Evolutionary conservation across 2,113 vertebrate species (phyloP), one percentile per base, ranked within the genome.

Genomic region (Turnix velox): DNA sequence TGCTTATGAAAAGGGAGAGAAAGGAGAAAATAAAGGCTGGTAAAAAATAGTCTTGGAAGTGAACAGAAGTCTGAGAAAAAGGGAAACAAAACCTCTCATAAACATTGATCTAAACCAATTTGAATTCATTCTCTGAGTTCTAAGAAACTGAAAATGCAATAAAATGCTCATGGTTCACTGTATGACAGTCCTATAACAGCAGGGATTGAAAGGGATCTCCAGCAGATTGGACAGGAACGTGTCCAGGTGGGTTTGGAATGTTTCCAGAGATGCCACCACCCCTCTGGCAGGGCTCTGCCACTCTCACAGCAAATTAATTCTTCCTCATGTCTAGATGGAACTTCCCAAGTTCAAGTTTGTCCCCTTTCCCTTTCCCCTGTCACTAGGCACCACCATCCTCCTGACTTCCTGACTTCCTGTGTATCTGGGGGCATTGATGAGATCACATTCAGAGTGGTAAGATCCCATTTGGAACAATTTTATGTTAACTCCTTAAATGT

Each of bases 401-500:
- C 73, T 61, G 23, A 12, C 5, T 61, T 68, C 25, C 3, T 20
- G n/a, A n/a, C n/a, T n/a, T n/a, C n/a, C n/a, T n/a, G n/a, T n/a
- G n/a, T n/a, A n/a, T n/a, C n/a, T n/a, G n/a, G n/a, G n/a, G n/a
- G n/a, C n/a, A n/a, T n/a, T n/a, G n/a, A n/a, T n/a, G n/a, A n/a
- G n/a, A n/a, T n/a, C n/a, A n/a, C n/a, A n/a, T n/a, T n/a, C 0
- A 52, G 48, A 73, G 17, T 7, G 23, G 8, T 62, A 71, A 81
- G 17, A 23, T 33, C 43, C 58, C 20, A 48, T 62, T 72, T 89
- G 66, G 31, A 91, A 82, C 93, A 82, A 87, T 92, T 93, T 95
- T 69, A 93, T 84, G 67, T 87, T 95, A 94, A 91, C 94, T 93
- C 71, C 79, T 91, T 95, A 94, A 92, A 92, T 94, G 95, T 84